Conservation (phyloP, 2,797 vertebrate genomes). For the Crax fasciolata region DNA sequence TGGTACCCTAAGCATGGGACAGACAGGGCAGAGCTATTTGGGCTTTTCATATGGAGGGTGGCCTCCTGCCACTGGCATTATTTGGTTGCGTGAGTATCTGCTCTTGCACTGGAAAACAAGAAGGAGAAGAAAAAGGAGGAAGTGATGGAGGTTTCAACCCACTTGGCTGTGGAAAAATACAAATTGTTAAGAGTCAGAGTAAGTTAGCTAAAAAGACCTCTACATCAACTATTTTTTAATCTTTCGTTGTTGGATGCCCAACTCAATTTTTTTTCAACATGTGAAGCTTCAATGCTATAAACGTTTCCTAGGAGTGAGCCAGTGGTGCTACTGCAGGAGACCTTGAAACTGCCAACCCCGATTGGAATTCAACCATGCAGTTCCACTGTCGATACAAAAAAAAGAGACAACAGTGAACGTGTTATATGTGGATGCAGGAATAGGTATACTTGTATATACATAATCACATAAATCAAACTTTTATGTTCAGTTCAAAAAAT, state of each 20-base stretch:
- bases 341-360: background rate
- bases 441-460: background rate
- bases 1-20: background rate
- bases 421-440: too few species aligned
- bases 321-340: background rate
- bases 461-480: background rate
- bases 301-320: background rate
- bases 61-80: background rate
- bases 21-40: accelerated
- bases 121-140: background rate
- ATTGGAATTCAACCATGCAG: background rate
- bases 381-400: accelerated
- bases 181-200: background rate
- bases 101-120: background rate
- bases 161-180: background rate
- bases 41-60: background rate
- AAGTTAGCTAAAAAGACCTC: background rate
- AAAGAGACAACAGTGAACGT: background rate
- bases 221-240: background rate
- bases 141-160: background rate
- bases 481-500: background rate
- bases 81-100: background rate
- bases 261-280: background rate
- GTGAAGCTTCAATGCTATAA: background rate
- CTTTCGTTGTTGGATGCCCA: background rate